Conservation (phyloP, 2,113 vertebrate genomes). For the Semnornis frantzii region DNA sequence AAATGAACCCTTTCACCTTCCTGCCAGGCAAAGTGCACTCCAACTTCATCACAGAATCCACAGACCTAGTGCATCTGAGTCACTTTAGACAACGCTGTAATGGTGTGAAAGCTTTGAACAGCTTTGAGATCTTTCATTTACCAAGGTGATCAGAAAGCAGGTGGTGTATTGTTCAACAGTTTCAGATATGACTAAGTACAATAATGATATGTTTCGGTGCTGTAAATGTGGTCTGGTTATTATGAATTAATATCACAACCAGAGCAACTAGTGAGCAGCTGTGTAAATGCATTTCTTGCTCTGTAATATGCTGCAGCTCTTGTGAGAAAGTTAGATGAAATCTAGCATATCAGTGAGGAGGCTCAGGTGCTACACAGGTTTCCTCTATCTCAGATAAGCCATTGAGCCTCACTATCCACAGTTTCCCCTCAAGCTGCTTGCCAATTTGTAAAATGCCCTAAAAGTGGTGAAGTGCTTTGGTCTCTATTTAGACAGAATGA, state of each 20-base stretch:
- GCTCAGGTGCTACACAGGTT: background rate
- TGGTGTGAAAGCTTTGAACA: background rate
- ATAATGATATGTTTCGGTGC: background rate
- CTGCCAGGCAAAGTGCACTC: background rate
- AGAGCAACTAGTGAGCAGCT: background rate
- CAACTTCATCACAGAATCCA: background rate
- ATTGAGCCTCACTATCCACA: background rate
- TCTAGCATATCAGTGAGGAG: background rate
- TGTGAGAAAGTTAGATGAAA: background rate
- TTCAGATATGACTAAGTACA: background rate
- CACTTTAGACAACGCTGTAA: background rate
- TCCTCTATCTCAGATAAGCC: background rate
- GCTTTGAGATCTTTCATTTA: background rate
- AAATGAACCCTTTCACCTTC: background rate
- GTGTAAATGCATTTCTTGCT: background rate
- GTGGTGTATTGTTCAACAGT: background rate
- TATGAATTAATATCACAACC: background rate
- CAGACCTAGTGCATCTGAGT: background rate
- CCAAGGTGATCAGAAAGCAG: constrained; percentile 6
- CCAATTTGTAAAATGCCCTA: constrained; percentile 18
- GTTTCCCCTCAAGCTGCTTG: background rate
- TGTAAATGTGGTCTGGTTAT: background rate
- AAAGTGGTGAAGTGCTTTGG: background rate
- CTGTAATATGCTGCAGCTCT: background rate
- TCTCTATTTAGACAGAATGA: background rate